Base-by-base conservation (phyloP, 2,113 vertebrate species). In the Melospiza georgiana region DNA sequence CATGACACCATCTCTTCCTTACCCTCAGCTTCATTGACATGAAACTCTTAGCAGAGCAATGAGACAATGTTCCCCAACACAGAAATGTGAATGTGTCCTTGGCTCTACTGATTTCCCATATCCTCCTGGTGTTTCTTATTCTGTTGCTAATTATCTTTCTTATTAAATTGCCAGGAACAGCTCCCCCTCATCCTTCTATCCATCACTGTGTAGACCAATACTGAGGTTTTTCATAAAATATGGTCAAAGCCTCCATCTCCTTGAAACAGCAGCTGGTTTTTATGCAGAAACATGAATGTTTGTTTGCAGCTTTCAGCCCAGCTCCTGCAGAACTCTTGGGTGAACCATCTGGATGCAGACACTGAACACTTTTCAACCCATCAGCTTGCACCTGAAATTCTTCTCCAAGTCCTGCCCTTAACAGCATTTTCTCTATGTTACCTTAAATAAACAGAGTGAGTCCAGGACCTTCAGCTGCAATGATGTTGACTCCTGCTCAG, bases 101-200 rank as follows among this genome's bases (percentile, higher is more conserved):
- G 57, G 43, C 61, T 74, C 55, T 78, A 39, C 57, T 41, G 39
- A 66, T 79, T 92, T 87, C 33, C 31, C 15, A 23, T 31, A 43
- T 82, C 28, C 46, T 87, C 77, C 57, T 63, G 54, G 28, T 87
- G 58, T 82, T 91, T 54, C 66, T 89, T 37, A 58, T 85, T 91
- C 84, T 91, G 41, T 37, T 78, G 41, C 72, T 94, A 91, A 95
- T 92, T 84, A 93, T 80, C 87, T 79, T 79, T 91, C 58, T 63
- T 85, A 84, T 76, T 37, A 95, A 93, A 87, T 63, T 58, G 15
- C 46, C 80, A 92, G 57, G 31, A 92, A 79, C 69, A 79, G 37
- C 54, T 87, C 72, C 35, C 48, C 25, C 18, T 57, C 51, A 81
- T 71, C 48, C 65, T 81, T 81, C 59, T 87, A 79, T 71, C 63